Evolutionary conservation across 2,888 invertebrate genomes (phyloP), one percentile per base, ranked within the genome.

Genomic region (Muscina levida): DNA sequence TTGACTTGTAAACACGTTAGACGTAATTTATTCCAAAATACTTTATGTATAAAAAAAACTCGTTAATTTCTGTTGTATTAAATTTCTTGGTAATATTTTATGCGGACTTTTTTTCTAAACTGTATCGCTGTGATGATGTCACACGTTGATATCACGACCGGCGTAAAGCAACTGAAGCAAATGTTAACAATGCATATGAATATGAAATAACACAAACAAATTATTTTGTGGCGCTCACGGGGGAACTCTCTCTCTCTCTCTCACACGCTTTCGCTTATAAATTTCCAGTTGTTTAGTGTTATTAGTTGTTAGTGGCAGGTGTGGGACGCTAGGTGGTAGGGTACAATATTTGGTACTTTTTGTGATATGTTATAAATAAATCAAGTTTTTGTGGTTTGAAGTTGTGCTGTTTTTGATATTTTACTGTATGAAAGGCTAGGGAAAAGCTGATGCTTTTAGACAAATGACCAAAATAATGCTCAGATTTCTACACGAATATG

Each of bases 81-180:
- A 42, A 39, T 59, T 31, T 57, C 10, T 15, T n/a, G 10, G 46
- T 3, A 11, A 57, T 57, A 26, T 26, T 26, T 1, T 57, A 15
- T 57, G 15, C n/a, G 15, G 1, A 57, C 3, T 39, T 59, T 56
- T 10, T 37, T 17, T 59, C 1, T 39, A n/a, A n/a, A n/a, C 15
- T 37, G 48, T 46, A 48, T 19, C 48, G 48, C 48, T 6, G 6
- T 26, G 53, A 80, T 77, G 66, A 80, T 71, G 67, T 74, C 67
- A 81, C 66, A 77, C 71, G 62, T 81, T 77, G 17, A 74, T 81
- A 71, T 74, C 67, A 77, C 71, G 77, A 71, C 81, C 81, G 81
- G 81, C 81, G 74, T 77, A 81, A 71, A 81, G 77, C 67, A 74
- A 81, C 81, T 81, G 67, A 81, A 77, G 67, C 62, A 72, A 80